Conservation (phyloP, 2,797 vertebrate species). For the Centroberyx gerrardi region DNA sequence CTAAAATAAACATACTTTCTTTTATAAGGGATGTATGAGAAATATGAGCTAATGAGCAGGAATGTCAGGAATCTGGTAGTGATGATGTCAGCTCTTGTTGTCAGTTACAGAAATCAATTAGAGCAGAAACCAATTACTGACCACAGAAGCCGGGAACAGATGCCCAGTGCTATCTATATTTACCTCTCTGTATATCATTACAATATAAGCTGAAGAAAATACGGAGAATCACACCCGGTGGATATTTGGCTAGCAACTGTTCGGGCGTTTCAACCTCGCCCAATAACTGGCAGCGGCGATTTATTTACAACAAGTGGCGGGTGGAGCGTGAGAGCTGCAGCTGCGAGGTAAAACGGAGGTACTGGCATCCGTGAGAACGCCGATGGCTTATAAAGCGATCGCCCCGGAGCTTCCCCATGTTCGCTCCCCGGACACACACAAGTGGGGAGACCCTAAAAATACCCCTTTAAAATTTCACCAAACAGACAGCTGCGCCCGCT, state of each 20-base stretch:
- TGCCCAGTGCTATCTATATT: slow-evolving; percentile 10
- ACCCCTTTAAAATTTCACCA: slow-evolving; percentile 62
- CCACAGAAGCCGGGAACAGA: neutral
- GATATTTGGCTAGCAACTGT: slow-evolving; percentile 12
- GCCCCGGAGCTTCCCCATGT: slow-evolving; percentile 35
- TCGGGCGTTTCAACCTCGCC: neutral
- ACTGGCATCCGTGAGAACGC: slow-evolving; percentile 37
- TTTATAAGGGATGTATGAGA: neutral
- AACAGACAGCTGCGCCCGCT: slow-evolving; percentile 66
- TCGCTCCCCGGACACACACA: slow-evolving; percentile 45
- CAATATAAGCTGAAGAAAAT: neutral
- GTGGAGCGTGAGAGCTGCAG: slow-evolving; percentile 37
- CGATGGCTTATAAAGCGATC: slow-evolving; percentile 66
- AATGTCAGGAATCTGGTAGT: neutral
- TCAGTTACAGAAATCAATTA: too few species aligned
- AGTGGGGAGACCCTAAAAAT: slow-evolving; percentile 79
- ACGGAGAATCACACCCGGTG: neutral
- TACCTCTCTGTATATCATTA: neutral
- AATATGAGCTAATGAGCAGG: neutral
- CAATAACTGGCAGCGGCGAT: slow-evolving; percentile 2
- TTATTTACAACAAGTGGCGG: slow-evolving; percentile 44
- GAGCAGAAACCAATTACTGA: neutral
- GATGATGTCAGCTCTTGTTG: neutral
- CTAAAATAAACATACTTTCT: too few species aligned
- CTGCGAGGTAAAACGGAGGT: slow-evolving; percentile 51